Evolutionary conservation across 2,888 invertebrate species (phyloP).

Genomic region (Erebia epiphron): DNA sequence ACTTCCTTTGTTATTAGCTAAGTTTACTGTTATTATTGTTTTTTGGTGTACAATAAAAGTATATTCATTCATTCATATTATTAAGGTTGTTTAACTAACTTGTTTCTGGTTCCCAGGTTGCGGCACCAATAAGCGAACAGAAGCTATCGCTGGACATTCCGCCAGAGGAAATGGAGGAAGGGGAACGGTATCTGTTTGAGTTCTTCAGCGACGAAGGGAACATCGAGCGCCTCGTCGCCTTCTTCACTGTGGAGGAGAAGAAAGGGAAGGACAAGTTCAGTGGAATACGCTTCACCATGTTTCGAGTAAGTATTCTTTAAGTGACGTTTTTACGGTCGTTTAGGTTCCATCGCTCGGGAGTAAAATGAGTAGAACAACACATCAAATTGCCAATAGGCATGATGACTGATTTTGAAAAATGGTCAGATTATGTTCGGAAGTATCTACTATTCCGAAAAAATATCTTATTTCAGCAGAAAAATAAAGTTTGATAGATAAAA

Average conservation of each 20-base stretch:
- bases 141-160: conserved; percentile 78
- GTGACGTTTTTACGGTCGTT: neutral
- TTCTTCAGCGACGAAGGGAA: conserved; percentile 87
- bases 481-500: too few species aligned
- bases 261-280: conserved; percentile 93
- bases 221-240: conserved; percentile 87
- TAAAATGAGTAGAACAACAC: neutral
- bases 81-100: too few species aligned
- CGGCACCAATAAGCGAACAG: conserved; percentile 87
- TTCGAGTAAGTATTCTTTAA: conserved; percentile 84
- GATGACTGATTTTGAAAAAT: too few species aligned
- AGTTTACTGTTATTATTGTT: too few species aligned
- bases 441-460: too few species aligned
- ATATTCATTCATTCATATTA: too few species aligned
- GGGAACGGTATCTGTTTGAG: conserved; percentile 85
- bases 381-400: too few species aligned
- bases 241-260: conserved; percentile 91
- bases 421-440: too few species aligned
- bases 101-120: conserved; percentile 69
- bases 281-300: conserved; percentile 85
- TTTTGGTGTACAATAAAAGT: too few species aligned
- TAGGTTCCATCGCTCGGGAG: neutral
- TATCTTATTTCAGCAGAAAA: too few species aligned
- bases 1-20: too few species aligned
- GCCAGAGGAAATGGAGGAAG: conserved; percentile 82